Percentiles rank a stretch among this genome's conserved stretches.
phyloP scores from a whole-genome alignment of 2,797 vertebrate genomes.

The Acrossocheilus wenchowensis region DNA sequence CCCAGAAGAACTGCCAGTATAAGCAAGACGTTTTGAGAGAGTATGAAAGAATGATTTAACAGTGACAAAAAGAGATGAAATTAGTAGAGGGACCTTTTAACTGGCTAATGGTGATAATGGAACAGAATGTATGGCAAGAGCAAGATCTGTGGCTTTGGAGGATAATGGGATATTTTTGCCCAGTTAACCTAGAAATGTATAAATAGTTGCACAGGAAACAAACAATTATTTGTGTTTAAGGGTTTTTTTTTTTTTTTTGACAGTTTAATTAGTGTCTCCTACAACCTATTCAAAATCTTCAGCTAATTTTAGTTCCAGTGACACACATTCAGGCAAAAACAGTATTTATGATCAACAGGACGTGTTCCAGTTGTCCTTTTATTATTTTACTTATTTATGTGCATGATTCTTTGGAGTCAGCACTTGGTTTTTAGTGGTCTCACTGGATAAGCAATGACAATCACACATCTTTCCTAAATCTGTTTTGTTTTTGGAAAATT shows the following conservation, averaged over 20 bases:
- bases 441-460: conserved; percentile 33
- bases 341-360: conserved; percentile 73
- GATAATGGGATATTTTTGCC: conserved; percentile 51
- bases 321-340: conserved; percentile 67
- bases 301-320: conserved; percentile 48
- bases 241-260: conserved; percentile 51
- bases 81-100: conserved; percentile 61
- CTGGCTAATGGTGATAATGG: conserved; percentile 63
- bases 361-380: conserved; percentile 60
- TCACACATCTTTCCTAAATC: conserved; percentile 21
- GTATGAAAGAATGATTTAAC: conserved; percentile 4
- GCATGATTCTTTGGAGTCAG: conserved; percentile 49
- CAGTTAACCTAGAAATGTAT: conserved; percentile 31
- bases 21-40: conserved; percentile 14
- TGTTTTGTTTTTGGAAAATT: neutral
- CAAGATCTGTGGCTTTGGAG: conserved; percentile 54
- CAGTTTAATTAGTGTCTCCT: conserved; percentile 70
- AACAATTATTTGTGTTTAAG: conserved; percentile 55
- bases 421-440: conserved; percentile 36
- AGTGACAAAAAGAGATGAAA: conserved; percentile 35
- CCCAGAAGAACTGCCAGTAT: conserved; percentile 3
- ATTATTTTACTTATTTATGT: conserved; percentile 75
- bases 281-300: conserved; percentile 63
- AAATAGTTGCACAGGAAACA: conserved; percentile 28
- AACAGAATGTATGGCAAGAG: conserved; percentile 46